Conservation (phyloP, 2,113 vertebrate species). For the Zeus faber region DNA sequence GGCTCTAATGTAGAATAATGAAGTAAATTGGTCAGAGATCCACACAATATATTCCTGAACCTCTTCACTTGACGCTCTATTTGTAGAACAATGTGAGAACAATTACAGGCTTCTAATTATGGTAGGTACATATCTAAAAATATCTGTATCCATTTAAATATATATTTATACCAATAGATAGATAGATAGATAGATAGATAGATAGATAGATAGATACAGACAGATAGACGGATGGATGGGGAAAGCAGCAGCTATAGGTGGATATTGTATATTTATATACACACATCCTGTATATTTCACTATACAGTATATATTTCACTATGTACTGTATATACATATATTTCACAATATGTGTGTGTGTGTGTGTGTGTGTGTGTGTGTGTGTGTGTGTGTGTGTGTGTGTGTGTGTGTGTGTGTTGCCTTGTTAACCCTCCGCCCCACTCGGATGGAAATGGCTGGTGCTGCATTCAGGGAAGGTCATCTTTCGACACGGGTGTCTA, state of each 20-base stretch:
- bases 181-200: too few relatives aligned
- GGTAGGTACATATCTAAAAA: conserved; percentile 73
- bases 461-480: conserved; percentile 84
- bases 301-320: too few relatives aligned
- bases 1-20: conserved; percentile 97
- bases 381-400: background rate
- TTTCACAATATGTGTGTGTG: background rate
- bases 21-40: conserved; percentile 96
- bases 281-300: too few relatives aligned
- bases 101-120: conserved; percentile 73
- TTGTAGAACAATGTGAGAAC: conserved; percentile 75
- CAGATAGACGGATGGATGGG: too few relatives aligned
- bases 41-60: conserved; percentile 91
- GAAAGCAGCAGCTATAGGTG: too few relatives aligned
- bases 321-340: too few relatives aligned
- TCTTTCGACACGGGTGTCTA: conserved; percentile 78
- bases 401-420: background rate
- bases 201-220: too few relatives aligned
- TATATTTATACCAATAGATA: too few relatives aligned
- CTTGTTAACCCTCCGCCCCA: too few relatives aligned
- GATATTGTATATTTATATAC: too few relatives aligned
- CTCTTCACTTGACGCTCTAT: conserved; percentile 81
- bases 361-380: background rate
- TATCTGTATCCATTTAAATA: background rate
- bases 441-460: conserved; percentile 46